Evolutionary conservation across 2,113 vertebrate species (phyloP), one percentile per base, ranked within the genome.

Genomic region (Verasper variegatus): DNA sequence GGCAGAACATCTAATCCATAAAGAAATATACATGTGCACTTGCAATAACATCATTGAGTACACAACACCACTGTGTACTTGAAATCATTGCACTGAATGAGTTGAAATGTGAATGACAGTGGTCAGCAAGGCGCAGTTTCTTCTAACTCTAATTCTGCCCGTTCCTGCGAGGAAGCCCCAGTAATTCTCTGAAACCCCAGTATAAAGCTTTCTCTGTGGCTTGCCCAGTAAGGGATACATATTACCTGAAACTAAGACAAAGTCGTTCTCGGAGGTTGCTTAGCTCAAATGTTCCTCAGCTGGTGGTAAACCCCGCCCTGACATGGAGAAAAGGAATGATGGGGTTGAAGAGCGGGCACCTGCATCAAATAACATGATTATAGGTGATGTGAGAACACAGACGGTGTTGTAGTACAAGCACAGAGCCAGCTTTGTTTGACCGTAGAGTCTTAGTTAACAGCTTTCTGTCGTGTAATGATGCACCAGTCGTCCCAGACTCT

Each of bases 381-480:
- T 67, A 80, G 68, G 77, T 52, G 84, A 87, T 77, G 76, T 81
- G 85, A 88, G 81, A 88, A 87, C 88, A 86, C 71, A 73, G 68
- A 45, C 6, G 21, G 13, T 68, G 54, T 70, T 68, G 66, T 68
- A 23, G 56, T 40, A 59, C 61, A n/a, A 58, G 55, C 15, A 91
- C 84, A 90, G 75, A 87, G 75, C 5, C 27, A 15, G 59, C 90
- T 86, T 92, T 92, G 89, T 93, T 62, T n/a, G 51, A 71, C 59
- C 69, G 69, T 69, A 65, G 37, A 61, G 74, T 45, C 60, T 54
- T 24, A 51, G 71, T 73, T 62, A 76, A 51, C 37, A 18, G 60
- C 59, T 78, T 76, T 74, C n/a, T 60, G 60, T 70, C 56, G 18
- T 65, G 71, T 68, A 79, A 81, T 37, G 57, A 78, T 55, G 52